A percentile compares a stretch with the other conserved stretches of the same genome.
Conservation (phyloP, 2,113 vertebrate genomes). For the Petrocephalus zakoni region DNA sequence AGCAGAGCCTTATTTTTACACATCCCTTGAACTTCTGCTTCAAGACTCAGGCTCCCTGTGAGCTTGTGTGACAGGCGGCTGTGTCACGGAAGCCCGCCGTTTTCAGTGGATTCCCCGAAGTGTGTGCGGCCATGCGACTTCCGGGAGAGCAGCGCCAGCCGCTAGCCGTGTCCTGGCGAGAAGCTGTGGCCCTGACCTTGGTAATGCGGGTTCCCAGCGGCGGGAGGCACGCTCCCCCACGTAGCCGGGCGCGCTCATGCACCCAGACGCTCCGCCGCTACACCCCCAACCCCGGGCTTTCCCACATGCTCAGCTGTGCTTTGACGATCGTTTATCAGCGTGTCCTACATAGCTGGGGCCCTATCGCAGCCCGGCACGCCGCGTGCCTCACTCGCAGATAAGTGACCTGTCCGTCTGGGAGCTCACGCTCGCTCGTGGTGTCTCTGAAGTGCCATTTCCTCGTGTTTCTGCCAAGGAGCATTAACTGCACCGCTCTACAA, state of each 20-base stretch:
- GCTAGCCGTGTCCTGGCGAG: neutral
- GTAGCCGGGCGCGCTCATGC: neutral
- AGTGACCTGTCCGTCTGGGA: neutral
- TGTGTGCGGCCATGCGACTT: neutral
- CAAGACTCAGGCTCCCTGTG: neutral
- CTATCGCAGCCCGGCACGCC: neutral
- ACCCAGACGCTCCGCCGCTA: neutral
- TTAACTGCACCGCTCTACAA: neutral
- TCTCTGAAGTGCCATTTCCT: neutral
- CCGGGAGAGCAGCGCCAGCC: neutral
- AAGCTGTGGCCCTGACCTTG: neutral
- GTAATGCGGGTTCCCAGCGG: neutral
- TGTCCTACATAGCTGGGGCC: neutral
- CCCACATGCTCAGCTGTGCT: conserved; percentile 2
- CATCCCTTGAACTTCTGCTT: neutral
- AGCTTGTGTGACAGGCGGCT: neutral
- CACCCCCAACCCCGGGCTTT: neutral
- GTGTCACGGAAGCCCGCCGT: neutral
- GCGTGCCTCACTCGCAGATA: neutral
- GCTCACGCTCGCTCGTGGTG: neutral
- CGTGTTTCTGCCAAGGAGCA: neutral
- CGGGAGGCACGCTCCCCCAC: neutral
- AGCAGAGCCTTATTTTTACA: neutral
- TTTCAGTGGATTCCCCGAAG: neutral
- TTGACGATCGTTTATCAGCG: conserved; percentile 11